A percentile compares a stretch with the other conserved stretches of the same genome.
Evolutionary conservation across 35 echinoderm and acorn worm species (phyloP).

Genomic region (Amphiura filiformis): DNA sequence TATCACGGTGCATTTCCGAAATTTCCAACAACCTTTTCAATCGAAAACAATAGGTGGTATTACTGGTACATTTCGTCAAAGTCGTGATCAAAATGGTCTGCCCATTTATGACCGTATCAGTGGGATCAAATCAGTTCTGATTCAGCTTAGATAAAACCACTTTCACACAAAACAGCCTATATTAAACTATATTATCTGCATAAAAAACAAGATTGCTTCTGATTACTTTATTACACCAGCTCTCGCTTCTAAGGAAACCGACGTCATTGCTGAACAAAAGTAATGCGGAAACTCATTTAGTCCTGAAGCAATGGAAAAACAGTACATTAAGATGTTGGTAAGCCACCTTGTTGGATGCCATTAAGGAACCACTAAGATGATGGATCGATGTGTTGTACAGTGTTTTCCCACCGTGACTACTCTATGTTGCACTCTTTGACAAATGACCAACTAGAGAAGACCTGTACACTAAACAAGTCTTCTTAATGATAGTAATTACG

Average conservation of each 20-base stretch:
- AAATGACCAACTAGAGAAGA: neutral
- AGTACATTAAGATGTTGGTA: neutral
- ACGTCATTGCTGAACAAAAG: neutral
- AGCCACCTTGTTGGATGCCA: neutral
- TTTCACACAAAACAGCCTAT: neutral
- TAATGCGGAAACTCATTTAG: neutral
- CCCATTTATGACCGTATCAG: neutral
- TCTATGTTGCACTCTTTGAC: neutral
- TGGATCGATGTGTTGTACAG: neutral
- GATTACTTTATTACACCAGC: conserved; percentile 1
- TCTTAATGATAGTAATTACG: neutral
- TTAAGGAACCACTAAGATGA: neutral
- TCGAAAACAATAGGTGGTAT: neutral
- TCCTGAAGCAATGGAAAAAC: neutral
- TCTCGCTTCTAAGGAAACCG: neutral
- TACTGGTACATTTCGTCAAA: neutral
- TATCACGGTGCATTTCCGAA: conserved; percentile 7
- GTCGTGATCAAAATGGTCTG: neutral
- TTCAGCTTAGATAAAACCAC: neutral
- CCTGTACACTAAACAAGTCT: too few species aligned
- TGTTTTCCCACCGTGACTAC: neutral
- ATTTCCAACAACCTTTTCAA: neutral
- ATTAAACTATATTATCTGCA: neutral
- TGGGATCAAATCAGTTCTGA: neutral
- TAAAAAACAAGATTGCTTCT: neutral